Evolutionary conservation across 2,113 vertebrate species (phyloP).

Genomic region (Bostrychus sinensis): DNA sequence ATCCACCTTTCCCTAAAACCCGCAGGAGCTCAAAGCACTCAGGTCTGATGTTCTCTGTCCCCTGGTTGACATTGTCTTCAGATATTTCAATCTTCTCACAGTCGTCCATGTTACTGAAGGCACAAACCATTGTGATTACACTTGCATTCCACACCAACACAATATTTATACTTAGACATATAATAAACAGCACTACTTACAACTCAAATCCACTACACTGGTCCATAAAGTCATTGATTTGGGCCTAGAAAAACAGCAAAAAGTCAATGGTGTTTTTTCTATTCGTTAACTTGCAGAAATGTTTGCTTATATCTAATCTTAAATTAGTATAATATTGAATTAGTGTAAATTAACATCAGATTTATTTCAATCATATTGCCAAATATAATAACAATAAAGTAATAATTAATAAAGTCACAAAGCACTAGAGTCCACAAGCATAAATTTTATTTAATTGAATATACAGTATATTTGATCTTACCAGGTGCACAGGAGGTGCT

Average conservation of each 20-base stretch:
- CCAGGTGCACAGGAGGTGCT: not conserved
- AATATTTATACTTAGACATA: not conserved
- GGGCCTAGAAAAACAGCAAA: conserved; percentile 39
- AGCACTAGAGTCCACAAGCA: too few relatives aligned
- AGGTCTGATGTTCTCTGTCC: conserved; percentile 95
- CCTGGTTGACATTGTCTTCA: conserved; percentile 97
- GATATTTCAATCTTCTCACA: conserved; percentile 99
- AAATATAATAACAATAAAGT: too few relatives aligned
- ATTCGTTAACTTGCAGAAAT: too few relatives aligned
- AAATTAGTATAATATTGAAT: too few relatives aligned
- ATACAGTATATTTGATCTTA: too few relatives aligned
- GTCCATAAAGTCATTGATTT: conserved; percentile 73
- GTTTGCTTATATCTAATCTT: too few relatives aligned
- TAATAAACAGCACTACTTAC: conserved; percentile 51
- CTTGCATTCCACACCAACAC: not conserved
- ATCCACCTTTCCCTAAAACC: conserved; percentile 97
- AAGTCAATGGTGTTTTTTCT: too few relatives aligned
- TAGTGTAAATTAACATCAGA: too few relatives aligned
- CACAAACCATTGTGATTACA: conserved; percentile 6
- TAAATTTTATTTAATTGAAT: too few relatives aligned
- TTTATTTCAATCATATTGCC: too few relatives aligned
- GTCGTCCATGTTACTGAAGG: conserved; percentile 93
- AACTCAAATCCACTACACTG: conserved; percentile 78
- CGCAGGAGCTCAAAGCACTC: conserved; percentile 98
- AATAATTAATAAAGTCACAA: too few relatives aligned